phyloP scores from a whole-genome alignment of 2,797 vertebrate species.

The Enteromius fasciolatus region DNA sequence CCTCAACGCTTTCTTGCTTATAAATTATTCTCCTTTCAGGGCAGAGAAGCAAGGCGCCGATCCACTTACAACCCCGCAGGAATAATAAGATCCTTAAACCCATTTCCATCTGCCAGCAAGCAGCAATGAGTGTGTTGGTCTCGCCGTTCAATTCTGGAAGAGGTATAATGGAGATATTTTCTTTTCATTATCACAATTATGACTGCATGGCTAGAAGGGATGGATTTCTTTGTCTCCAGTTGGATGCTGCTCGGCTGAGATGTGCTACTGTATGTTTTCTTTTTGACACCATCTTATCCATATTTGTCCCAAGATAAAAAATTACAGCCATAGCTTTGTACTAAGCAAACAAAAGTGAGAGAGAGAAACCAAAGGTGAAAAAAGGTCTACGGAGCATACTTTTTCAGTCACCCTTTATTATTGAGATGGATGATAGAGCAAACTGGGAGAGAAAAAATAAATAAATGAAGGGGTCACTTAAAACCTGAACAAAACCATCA shows the following conservation, averaged over 20 bases:
- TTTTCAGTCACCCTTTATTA: constrained; percentile 60
- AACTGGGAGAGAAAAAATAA: constrained; percentile 21
- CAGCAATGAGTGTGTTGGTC: constrained; percentile 24
- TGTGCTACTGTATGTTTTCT: background rate
- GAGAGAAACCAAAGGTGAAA: constrained; percentile 44
- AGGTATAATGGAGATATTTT: constrained; percentile 33
- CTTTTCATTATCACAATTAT: constrained; percentile 49
- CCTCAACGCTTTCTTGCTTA: constrained; percentile 38
- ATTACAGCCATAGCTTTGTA: constrained; percentile 33
- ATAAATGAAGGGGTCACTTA: constrained; percentile 47
- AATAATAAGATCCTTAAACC: constrained; percentile 49
- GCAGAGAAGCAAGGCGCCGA: constrained; percentile 30
- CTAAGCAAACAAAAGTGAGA: constrained; percentile 20
- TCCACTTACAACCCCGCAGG: constrained; percentile 30
- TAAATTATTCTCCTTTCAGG: constrained; percentile 46
- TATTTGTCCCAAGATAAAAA: constrained; percentile 53
- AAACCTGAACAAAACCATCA: constrained; percentile 25
- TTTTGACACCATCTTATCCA: constrained; percentile 29
- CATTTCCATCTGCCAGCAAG: constrained; percentile 44
- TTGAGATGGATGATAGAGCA: constrained; percentile 60
- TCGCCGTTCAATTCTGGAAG: constrained; percentile 16
- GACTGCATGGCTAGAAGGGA: constrained; percentile 17
- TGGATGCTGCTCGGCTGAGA: constrained; percentile 6
- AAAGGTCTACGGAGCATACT: constrained; percentile 47
- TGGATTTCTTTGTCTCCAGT: constrained; percentile 19